Conservation (phyloP, 2,888 invertebrate species). For the Philereme vetulata region DNA sequence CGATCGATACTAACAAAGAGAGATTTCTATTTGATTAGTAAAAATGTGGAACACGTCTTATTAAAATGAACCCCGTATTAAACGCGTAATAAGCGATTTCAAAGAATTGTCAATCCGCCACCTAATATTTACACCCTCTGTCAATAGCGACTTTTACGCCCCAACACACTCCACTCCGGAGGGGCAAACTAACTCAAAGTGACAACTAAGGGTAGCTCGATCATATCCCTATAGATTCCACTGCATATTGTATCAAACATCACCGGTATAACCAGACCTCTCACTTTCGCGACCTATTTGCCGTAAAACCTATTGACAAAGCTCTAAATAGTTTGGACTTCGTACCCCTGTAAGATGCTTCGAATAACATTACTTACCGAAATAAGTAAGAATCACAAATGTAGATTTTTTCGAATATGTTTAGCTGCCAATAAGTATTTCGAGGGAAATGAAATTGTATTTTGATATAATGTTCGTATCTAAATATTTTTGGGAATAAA, state of each 20-base stretch:
- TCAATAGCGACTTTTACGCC: slow-evolving; percentile 49
- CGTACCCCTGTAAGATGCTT: slow-evolving; percentile 46
- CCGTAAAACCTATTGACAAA: slow-evolving; percentile 16
- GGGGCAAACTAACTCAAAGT: slow-evolving; percentile 53
- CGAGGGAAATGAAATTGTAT: slow-evolving; percentile 32
- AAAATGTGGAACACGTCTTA: too few species aligned
- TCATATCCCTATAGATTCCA: slow-evolving; percentile 52
- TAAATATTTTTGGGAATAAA: slow-evolving; percentile 8
- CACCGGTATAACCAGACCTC: slow-evolving; percentile 42
- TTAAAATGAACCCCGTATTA: neutral
- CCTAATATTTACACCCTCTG: slow-evolving; percentile 33
- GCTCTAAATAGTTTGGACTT: slow-evolving; percentile 40
- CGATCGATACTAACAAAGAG: too few species aligned
- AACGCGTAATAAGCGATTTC: slow-evolving; percentile 20
- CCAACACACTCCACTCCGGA: slow-evolving; percentile 43
- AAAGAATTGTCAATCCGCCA: slow-evolving; percentile 8
- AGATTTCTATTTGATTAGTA: too few species aligned
- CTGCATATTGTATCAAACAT: slow-evolving; percentile 46
- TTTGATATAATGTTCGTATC: slow-evolving; percentile 22
- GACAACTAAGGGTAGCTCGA: slow-evolving; percentile 52
- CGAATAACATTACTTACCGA: slow-evolving; percentile 59
- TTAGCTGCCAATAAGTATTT: slow-evolving; percentile 47
- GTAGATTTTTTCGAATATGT: slow-evolving; percentile 53
- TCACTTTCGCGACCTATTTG: slow-evolving; percentile 13
- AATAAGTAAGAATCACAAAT: slow-evolving; percentile 58